phyloP scores from a whole-genome alignment of 2,888 invertebrate species.

The Syritta pipiens region DNA sequence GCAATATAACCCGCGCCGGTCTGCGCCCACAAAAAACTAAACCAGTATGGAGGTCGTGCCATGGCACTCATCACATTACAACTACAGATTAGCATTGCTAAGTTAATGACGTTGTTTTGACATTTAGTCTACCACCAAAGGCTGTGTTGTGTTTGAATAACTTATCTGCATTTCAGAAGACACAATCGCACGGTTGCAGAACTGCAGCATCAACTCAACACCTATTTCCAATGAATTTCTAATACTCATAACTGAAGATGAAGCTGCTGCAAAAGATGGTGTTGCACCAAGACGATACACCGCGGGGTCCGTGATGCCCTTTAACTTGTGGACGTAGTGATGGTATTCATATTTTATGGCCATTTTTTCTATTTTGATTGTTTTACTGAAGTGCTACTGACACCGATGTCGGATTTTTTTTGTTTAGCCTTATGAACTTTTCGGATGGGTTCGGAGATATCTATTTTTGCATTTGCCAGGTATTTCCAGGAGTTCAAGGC shows the following conservation, averaged over 20 bases:
- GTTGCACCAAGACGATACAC: too few relatives aligned
- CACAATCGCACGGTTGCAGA: neutral
- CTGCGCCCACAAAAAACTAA: too few relatives aligned
- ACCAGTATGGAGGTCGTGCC: slow-evolving; percentile 48
- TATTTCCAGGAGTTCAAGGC: too few relatives aligned
- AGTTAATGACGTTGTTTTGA: slow-evolving; percentile 57
- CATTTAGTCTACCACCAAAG: slow-evolving; percentile 41
- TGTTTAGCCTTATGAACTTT: too few relatives aligned
- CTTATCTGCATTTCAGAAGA: slow-evolving; percentile 1
- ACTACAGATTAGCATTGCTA: slow-evolving; percentile 50
- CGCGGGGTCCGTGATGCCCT: neutral
- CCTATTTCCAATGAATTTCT: neutral
- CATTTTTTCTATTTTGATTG: too few relatives aligned
- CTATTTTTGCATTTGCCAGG: too few relatives aligned
- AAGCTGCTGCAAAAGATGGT: too few relatives aligned
- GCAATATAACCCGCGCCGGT: slow-evolving; percentile 4
- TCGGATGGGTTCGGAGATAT: too few relatives aligned
- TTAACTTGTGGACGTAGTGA: neutral
- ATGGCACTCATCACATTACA: slow-evolving; percentile 40
- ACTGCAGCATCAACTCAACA: slow-evolving; percentile 14
- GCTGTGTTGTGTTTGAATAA: slow-evolving; percentile 30
- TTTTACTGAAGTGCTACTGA: neutral
- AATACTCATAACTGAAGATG: slow-evolving; percentile 26
- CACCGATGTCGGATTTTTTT: neutral
- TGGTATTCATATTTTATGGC: neutral